A percentile compares a stretch with the other conserved stretches of the same genome.
Evolutionary conservation across 2,113 vertebrate genomes (phyloP).

Genomic region (Myotis davidii): DNA sequence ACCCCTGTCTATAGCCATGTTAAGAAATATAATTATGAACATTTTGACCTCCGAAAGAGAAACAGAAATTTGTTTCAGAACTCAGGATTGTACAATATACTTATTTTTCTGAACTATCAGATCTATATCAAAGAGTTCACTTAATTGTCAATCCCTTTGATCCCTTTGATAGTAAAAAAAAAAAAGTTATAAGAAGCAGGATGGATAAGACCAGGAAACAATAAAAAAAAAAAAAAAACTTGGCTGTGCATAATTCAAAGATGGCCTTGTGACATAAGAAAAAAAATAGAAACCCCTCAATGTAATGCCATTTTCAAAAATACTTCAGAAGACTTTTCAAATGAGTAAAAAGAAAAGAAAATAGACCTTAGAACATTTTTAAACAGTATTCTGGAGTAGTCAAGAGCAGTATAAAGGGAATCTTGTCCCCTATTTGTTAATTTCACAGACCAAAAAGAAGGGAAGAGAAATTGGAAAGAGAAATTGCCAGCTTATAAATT

Average conservation of each 20-base stretch:
- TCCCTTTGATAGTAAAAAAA: not conserved
- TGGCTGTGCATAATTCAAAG: not conserved
- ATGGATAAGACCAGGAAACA: not conserved
- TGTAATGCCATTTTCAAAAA: slow-evolving; percentile 3
- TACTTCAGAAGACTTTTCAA: not conserved
- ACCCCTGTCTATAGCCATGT: not conserved
- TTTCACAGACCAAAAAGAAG: not conserved
- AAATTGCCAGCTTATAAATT: not conserved
- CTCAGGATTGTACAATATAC: not conserved
- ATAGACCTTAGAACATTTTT: not conserved
- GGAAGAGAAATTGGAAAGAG: not conserved
- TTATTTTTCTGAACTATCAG: not conserved
- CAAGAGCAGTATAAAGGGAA: not conserved
- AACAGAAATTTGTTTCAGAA: not conserved
- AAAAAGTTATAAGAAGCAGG: not conserved
- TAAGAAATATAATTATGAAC: not conserved
- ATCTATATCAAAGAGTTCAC: not conserved
- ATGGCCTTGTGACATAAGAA: not conserved
- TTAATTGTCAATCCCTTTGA: not conserved
- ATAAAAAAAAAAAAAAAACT: not conserved
- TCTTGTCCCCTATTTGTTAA: not conserved
- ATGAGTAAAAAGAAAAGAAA: not conserved
- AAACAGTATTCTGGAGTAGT: not conserved
- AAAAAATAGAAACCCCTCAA: not conserved
- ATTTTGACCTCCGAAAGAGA: not conserved